Evolutionary conservation across 2,888 invertebrate genomes (phyloP), one percentile per base, ranked within the genome.

Genomic region (Flexamia atlantica): DNA sequence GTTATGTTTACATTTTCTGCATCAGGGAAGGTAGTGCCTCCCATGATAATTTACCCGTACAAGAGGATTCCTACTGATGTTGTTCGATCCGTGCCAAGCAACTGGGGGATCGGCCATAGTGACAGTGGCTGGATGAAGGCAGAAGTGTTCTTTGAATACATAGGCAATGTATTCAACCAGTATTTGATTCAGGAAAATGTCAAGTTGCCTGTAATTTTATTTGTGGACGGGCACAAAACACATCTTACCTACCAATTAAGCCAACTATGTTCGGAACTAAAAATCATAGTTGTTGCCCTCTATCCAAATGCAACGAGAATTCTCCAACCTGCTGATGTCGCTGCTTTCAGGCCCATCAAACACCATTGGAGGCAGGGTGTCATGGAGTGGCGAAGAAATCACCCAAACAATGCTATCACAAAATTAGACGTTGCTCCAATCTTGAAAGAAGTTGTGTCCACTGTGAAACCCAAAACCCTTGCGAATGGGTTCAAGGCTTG

Each of bases 1-100:
- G 90, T 90, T 0, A 87, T 90, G 88, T 90, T 90, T 84, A 89
- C 89, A n/a, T 90, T 90, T 88, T 86, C 88, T 9, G 90, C 90
- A 12, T 81, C 87, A 84, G 90, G 89, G 57, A 83, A 85, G 46
- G 84, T 88, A 36, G 88, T 88, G 3, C 90, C 90, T 68, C 89
- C 90, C 32, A 88, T 90, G 88, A 86, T 90, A 4, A 88, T 90
- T 36, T 90, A 88, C 87, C 88, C 89, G 0, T 88, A 90, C 85
- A 88, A 89, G 86, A 89, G 83, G 50, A 5, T 79, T 14, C 79
- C 25, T 14, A 20, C 32, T 14, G 28, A 10, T 17, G 30, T 79
- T 10, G 17, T 28, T 14, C 50, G 28, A 28, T 28, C 25, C 3
- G 60, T 60, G 2, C 60, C 60, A 7, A 23, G 23, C 14, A 7